Conservation (phyloP, 2,888 invertebrate species). For the Apamea anceps region DNA sequence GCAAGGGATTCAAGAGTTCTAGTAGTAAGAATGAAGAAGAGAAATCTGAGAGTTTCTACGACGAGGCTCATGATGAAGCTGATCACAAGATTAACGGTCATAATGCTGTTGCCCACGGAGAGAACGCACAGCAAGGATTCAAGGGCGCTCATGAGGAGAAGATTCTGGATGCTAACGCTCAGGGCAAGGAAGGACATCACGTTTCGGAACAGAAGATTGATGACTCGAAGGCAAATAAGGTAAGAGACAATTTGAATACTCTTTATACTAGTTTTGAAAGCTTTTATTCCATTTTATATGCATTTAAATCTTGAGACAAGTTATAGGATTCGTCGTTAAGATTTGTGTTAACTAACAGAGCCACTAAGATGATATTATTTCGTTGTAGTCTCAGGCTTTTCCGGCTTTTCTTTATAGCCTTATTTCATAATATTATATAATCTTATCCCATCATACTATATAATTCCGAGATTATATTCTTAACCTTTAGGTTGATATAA, state of each 20-base stretch:
- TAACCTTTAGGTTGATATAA: background rate
- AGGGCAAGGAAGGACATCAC: conserved; percentile 91
- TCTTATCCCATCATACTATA: background rate
- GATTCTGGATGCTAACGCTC: conserved; percentile 89
- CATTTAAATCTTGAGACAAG: background rate
- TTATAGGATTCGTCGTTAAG: background rate
- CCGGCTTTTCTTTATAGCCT: background rate
- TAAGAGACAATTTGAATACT: conserved; percentile 62
- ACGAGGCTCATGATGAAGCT: conserved; percentile 92
- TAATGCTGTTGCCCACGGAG: conserved; percentile 90
- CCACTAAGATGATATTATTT: background rate
- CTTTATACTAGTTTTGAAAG: background rate
- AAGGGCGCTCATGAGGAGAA: conserved; percentile 91
- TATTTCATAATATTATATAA: background rate
- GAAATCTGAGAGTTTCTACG: conserved; percentile 92
- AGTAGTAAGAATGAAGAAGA: conserved; percentile 92
- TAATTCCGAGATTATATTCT: background rate
- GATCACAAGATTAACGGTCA: conserved; percentile 90
- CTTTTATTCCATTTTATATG: background rate
- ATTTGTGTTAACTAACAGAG: background rate
- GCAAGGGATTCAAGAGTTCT: conserved; percentile 92
- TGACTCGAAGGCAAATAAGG: conserved; percentile 91
- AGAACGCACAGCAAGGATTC: conserved; percentile 89
- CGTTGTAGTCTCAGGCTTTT: background rate
- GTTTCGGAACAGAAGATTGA: conserved; percentile 89